Evolutionary conservation across 2,797 vertebrate species (phyloP), one percentile per base, ranked within the genome.

Genomic region (Epinephelus malabaricus): DNA sequence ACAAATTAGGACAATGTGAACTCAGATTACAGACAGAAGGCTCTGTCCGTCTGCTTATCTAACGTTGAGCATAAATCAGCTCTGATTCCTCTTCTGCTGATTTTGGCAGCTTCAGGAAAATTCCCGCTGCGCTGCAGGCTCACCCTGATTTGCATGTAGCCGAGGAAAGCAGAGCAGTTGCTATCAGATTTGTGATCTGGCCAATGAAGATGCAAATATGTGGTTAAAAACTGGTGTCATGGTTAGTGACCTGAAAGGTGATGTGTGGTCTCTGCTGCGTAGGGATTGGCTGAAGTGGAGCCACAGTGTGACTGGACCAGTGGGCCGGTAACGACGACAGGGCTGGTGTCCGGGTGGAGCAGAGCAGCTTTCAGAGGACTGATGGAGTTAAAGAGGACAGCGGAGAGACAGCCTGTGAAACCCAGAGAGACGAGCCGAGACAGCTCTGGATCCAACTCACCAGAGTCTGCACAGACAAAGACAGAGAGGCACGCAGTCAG

Each of bases 341-440:
- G 94, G 76, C 94, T 95, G 62, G 91, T 91, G 86, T 86, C 92
- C 3, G 95, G 90, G 59, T 95, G 94, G 3, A 96, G 91, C 79
- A 99, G 90, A 0, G 97, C 97, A 1, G 96, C 96, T 83, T 98
- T 99, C 89, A 99, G 93, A 21, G 97, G 98, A 75, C 96, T 94
- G 86, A 98, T 82, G 56, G 96, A 95, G 93, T 97, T 97, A 82
- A 99, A 97, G 90, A 95, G 96, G 76, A 99, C 95, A 0, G 96
- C 95, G 3, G 98, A 98, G 30, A 99, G 95, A 76, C 98, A 99
- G 77, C 98, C 98, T 2, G 89, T 92, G 92, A 98, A 99, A 64
- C 98, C 97, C 82, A 95, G 89, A 5, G 95, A 92, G n/a, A 92
- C 95, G 4, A 97, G 92, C 58, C 95, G 95, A 68, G 95, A 92